Conservation (phyloP, 53 echinoderm and acorn worm species). For the Temnopleurus reevesii region DNA sequence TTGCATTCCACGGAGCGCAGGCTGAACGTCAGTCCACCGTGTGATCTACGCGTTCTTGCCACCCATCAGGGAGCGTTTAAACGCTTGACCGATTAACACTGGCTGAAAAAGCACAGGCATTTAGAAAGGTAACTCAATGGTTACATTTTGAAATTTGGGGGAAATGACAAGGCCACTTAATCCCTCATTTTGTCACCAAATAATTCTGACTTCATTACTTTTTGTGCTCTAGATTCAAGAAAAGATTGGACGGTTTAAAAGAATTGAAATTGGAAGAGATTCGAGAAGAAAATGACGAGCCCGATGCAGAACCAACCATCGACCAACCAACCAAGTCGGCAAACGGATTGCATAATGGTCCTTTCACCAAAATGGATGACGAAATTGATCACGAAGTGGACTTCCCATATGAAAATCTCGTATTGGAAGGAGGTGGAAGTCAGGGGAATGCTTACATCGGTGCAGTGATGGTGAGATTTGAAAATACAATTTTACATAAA, state of each 20-base stretch:
- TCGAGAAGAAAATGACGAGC: neutral
- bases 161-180: too few relatives aligned
- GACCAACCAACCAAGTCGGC: neutral
- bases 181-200: too few relatives aligned
- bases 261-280: too few relatives aligned
- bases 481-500: neutral
- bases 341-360: neutral
- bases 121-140: too few relatives aligned
- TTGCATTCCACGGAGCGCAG: too few relatives aligned
- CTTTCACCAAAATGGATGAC: neutral
- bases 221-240: neutral
- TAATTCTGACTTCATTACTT: too few relatives aligned
- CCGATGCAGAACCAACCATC: neutral
- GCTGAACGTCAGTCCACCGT: too few relatives aligned
- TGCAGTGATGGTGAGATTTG: slow-evolving; percentile 1
- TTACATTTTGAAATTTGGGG: too few relatives aligned
- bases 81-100: too few relatives aligned
- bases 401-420: slow-evolving; percentile 24
- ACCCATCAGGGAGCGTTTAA: too few relatives aligned
- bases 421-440: slow-evolving; percentile 22
- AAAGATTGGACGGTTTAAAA: neutral
- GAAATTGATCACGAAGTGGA: neutral
- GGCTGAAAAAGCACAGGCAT: too few relatives aligned
- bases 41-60: too few relatives aligned
- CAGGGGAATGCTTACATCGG: slow-evolving; percentile 25